Evolutionary conservation across 2,113 vertebrate genomes (phyloP), one percentile per base, ranked within the genome.

Genomic region (Lampris incognitus): DNA sequence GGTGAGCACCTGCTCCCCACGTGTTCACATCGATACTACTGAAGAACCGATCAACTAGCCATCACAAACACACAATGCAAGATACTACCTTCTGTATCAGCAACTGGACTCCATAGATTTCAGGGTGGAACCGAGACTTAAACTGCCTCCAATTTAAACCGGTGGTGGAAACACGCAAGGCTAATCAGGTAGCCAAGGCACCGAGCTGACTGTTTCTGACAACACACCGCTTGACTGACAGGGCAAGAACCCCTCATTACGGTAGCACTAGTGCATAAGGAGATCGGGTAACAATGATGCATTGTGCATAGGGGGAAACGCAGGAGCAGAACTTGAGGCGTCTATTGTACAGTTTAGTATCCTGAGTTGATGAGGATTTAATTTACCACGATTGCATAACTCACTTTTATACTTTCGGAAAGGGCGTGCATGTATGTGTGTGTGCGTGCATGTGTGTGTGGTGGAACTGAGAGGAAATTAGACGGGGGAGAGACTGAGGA

Each of bases 161-260:
- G 68, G 67, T 49, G 67, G 48, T 78, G 76, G 85, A 78, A 87
- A 79, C 74, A 84, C 69, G 66, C 66, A 72, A 80, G 57, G 72
- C 58, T 74, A 78, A 84, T 87, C 79, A 87, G 74, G 79, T 85
- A 82, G 88, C 83, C 85, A 87, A 88, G 85, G 82, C 82, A 74
- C 84, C 67, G 56, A 75, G 76, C 74, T 85, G 24, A 82, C 79
- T 65, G 85, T 91, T 91, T 90, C 82, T 82, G 73, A 82, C 65
- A 89, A 89, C 87, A 86, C 38, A 65, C 63, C 41, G 54, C 51
- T 39, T 65, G 40, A 40, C 44, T 50, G n/a, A 74, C 49, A 66
- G 64, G 67, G 46, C 40, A 13, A 44, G 59, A 58, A 72, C 68
- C 52, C 6, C 61, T 54, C 51, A n/a, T n/a, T 55, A 64, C 55